These are phyloP conservation scores for Cololabis saira DNA, from an alignment of 2,113 vertebrate species.

Conservation along the genomic window DNA sequence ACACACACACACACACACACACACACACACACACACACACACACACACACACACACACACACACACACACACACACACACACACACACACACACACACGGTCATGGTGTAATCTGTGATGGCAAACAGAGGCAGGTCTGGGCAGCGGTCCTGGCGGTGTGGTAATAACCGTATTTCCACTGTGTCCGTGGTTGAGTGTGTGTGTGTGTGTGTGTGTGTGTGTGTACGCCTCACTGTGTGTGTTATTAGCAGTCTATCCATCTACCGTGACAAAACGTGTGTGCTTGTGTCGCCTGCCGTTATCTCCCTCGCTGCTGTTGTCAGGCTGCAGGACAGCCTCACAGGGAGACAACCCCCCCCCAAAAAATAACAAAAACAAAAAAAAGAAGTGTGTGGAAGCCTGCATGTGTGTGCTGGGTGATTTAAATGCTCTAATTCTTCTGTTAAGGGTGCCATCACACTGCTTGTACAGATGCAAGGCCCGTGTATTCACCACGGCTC, in stretches of 20 bases:
- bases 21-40: constrained; percentile 37
- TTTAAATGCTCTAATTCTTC: constrained; percentile 16
- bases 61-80: constrained; percentile 9
- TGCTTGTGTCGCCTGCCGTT: constrained; percentile 61
- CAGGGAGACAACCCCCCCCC: constrained; percentile 10
- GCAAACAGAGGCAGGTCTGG: constrained; percentile 70
- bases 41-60: constrained; percentile 8
- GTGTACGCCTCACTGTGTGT: constrained; percentile 21
- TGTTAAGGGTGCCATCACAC: constrained; percentile 48
- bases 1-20: constrained; percentile 16
- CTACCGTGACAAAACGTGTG: constrained; percentile 66
- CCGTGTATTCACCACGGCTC: constrained; percentile 8
- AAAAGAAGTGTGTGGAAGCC: constrained; percentile 14
- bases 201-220: constrained; percentile 26
- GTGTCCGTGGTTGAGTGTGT: constrained; percentile 29
- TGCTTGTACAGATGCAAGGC: constrained; percentile 37
- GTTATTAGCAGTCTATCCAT: constrained; percentile 59
- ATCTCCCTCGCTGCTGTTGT: constrained; percentile 71
- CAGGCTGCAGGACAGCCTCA: constrained; percentile 67
- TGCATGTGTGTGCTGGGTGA: constrained; percentile 6
- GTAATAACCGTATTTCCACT: constrained; percentile 73
- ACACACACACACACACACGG: constrained; percentile 43
- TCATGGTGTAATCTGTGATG: constrained; percentile 72
- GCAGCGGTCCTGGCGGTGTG: constrained; percentile 67
- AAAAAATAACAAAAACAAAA: no score